phyloP scores from a whole-genome alignment of 2,113 vertebrate species.

The Sardina pilchardus region DNA sequence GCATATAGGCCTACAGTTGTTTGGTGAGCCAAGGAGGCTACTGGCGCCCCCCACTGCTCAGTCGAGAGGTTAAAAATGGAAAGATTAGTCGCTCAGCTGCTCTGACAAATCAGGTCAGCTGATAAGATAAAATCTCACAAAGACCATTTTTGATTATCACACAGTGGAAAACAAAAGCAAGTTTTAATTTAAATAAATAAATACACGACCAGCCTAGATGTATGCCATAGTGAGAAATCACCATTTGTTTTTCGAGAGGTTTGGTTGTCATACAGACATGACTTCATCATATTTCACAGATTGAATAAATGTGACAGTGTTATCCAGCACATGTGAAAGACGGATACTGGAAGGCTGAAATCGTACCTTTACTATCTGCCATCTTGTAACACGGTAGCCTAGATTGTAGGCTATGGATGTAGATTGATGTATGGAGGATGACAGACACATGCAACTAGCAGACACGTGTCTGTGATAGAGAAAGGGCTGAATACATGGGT shows the following conservation, averaged over 20 bases:
- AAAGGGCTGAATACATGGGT: not conserved
- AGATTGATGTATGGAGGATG: not conserved
- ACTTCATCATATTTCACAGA: not conserved
- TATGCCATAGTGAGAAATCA: not conserved
- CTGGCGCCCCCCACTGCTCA: conserved; percentile 7
- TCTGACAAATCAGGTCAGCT: not conserved
- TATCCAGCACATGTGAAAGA: not conserved
- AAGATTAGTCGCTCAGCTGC: not conserved
- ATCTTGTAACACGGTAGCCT: not conserved
- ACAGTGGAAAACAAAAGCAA: not conserved
- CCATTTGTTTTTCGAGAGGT: not conserved
- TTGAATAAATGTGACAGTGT: not conserved
- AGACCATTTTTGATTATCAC: not conserved
- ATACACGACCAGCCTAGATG: not conserved
- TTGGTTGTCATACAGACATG: not conserved
- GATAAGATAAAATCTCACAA: conserved; percentile 7
- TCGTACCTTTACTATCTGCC: not conserved
- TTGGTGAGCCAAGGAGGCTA: not conserved
- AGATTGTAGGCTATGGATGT: not conserved
- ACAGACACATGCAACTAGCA: not conserved
- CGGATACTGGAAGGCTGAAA: not conserved
- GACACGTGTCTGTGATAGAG: not conserved
- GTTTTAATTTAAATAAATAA: not conserved
- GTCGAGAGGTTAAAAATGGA: not conserved
- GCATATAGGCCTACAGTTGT: not conserved